These are phyloP conservation scores for Tretioscincus oriximinensis DNA, from an alignment of 2,113 vertebrate genomes.

Conservation along the genomic window DNA sequence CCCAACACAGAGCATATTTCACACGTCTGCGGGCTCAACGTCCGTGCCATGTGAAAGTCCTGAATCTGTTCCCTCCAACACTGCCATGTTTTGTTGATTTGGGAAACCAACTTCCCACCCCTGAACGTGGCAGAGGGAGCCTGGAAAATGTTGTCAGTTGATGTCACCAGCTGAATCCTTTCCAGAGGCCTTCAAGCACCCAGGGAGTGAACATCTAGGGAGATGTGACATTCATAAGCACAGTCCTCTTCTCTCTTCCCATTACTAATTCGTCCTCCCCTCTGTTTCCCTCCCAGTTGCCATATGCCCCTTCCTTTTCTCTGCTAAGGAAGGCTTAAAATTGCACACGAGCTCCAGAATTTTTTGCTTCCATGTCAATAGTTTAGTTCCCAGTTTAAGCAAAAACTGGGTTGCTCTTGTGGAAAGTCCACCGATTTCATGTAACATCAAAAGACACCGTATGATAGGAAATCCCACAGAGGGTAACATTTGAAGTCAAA, in stretches of 20 bases:
- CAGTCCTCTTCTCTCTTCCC: neutral
- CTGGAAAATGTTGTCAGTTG: neutral
- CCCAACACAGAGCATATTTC: slow-evolving; percentile 25
- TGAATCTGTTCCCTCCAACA: slow-evolving; percentile 1
- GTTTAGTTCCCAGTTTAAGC: no score
- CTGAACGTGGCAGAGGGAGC: neutral
- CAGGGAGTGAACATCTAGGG: neutral
- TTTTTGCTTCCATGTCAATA: no score
- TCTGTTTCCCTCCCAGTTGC: neutral
- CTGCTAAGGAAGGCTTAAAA: neutral
- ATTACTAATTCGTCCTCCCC: neutral
- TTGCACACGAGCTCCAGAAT: no score
- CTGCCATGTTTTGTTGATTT: neutral
- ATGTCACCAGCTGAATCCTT: neutral
- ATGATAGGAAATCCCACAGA: neutral
- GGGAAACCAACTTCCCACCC: neutral
- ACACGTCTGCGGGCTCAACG: neutral
- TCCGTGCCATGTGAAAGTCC: neutral
- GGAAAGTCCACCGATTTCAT: no score
- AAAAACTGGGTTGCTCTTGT: no score
- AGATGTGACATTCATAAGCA: neutral
- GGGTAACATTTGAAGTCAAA: no score
- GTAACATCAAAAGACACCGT: neutral
- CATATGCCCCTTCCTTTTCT: neutral
- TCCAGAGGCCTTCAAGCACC: neutral